These are phyloP conservation scores for Euura lappo DNA, from an alignment of 1,140 invertebrate species.

Conservation along the genomic window DNA sequence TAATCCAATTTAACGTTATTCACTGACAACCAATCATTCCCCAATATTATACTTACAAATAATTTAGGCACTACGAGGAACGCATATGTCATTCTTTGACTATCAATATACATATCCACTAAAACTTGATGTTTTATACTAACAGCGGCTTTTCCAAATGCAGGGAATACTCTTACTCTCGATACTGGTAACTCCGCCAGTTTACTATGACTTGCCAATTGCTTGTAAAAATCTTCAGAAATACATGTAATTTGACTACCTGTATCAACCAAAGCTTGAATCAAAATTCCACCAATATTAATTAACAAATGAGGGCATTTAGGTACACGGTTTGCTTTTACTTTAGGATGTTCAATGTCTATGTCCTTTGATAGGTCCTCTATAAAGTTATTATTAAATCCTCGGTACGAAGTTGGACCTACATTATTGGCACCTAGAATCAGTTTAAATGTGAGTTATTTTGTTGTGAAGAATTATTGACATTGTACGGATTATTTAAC, in stretches of 20 bases:
- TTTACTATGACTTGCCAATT: not conserved
- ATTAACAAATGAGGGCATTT: too few relatives aligned
- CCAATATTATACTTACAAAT: not conserved
- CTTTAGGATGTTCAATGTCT: not conserved
- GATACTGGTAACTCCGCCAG: not conserved
- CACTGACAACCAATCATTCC: not conserved
- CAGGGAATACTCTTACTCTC: not conserved
- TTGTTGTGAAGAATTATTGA: not conserved
- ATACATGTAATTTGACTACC: too few relatives aligned
- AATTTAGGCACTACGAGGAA: not conserved
- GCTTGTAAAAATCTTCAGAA: not conserved
- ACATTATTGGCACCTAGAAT: not conserved
- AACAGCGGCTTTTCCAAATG: not conserved
- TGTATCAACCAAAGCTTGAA: too few relatives aligned
- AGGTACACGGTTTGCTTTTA: too few relatives aligned
- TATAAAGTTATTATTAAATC: not conserved
- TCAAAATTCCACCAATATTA: too few relatives aligned
- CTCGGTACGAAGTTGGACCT: not conserved
- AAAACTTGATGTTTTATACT: not conserved
- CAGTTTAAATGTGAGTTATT: not conserved
- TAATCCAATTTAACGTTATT: not conserved
- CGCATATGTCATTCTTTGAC: not conserved
- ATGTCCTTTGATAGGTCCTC: not conserved
- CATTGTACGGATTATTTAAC: not conserved
- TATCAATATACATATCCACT: not conserved